phyloP scores from a whole-genome alignment of 1,140 invertebrate species.

The Stegodyphus mimosarum region DNA sequence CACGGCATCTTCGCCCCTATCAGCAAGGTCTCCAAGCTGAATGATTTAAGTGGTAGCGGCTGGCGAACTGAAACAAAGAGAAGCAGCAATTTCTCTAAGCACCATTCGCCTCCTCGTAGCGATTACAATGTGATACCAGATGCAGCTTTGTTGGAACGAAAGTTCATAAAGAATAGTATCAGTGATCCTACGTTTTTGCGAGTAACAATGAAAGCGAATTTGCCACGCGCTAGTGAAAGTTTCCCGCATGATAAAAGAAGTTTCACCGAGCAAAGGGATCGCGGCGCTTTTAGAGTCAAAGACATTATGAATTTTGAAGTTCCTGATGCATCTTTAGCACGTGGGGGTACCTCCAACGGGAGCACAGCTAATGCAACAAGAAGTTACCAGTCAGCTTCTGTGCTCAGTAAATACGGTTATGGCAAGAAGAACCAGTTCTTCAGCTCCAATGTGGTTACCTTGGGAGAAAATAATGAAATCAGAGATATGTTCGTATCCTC shows the following conservation, averaged over 20 bases:
- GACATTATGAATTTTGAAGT: conserved; percentile 14
- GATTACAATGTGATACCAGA: conserved; percentile 13
- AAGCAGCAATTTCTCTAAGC: background rate
- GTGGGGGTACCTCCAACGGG: background rate
- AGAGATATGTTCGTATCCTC: background rate
- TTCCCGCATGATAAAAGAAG: conserved; percentile 18
- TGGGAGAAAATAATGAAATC: background rate
- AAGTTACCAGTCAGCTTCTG: background rate
- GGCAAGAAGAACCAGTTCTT: conserved; percentile 13
- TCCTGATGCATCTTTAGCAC: background rate
- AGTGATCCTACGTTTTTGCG: conserved; percentile 39
- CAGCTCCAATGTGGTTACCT: background rate
- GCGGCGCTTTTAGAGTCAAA: background rate
- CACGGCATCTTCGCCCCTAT: conserved; percentile 72
- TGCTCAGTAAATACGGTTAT: conserved; percentile 14
- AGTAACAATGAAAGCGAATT: background rate
- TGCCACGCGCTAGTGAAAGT: conserved; percentile 25
- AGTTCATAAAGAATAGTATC: conserved; percentile 44
- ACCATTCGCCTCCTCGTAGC: background rate
- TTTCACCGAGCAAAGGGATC: conserved; percentile 13
- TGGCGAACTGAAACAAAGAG: background rate
- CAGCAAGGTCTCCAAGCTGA: conserved; percentile 66
- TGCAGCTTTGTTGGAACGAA: background rate
- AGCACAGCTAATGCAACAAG: background rate
- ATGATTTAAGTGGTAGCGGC: conserved; percentile 6